A percentile compares a stretch with the other conserved stretches of the same genome.
phyloP scores from a whole-genome alignment of 2,113 vertebrate genomes.

The Puma concolor region DNA sequence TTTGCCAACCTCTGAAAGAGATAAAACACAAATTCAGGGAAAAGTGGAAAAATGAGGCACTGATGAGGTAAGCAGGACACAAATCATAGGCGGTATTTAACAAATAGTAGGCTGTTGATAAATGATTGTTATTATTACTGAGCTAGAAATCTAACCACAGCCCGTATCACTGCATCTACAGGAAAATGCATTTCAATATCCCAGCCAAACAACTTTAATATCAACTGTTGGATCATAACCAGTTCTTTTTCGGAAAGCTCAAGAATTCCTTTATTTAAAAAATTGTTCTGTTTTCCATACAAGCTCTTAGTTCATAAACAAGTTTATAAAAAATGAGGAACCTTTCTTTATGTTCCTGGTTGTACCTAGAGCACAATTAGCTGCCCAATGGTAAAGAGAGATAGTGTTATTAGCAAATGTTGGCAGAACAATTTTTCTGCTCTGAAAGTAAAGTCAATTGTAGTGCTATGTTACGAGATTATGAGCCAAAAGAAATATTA shows the following conservation, averaged over 20 bases:
- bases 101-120: neutral
- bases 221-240: neutral
- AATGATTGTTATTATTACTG: neutral
- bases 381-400: neutral
- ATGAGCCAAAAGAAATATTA: conserved; percentile 2
- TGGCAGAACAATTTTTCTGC: conserved; percentile 31
- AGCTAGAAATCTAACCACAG: neutral
- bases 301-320: neutral
- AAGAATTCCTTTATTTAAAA: neutral
- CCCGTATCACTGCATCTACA: neutral
- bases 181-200: neutral
- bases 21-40: neutral
- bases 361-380: conserved; percentile 12
- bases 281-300: neutral
- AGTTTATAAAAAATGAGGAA: neutral
- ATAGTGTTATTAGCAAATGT: neutral
- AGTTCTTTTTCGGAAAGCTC: neutral
- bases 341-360: neutral
- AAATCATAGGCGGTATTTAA: neutral
- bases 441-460: neutral
- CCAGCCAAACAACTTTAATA: neutral
- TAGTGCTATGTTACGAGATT: neutral
- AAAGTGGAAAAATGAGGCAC: neutral
- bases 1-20: neutral
- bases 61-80: neutral